phyloP scores from a whole-genome alignment of 1,140 invertebrate genomes.

The Lordiphosa mommai region DNA sequence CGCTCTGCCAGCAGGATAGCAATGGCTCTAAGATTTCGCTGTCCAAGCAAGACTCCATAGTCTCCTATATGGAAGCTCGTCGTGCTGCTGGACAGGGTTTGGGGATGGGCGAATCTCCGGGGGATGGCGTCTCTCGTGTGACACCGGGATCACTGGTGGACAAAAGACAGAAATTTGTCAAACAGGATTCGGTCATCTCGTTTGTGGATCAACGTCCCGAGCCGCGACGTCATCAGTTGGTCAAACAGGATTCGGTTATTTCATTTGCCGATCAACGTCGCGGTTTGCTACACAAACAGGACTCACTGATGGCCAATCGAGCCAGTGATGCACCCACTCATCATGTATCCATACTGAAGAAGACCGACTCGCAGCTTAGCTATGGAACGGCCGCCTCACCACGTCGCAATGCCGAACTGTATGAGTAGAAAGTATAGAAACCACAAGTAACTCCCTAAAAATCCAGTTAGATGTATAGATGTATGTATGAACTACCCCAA shows the following conservation, averaged over 20 bases:
- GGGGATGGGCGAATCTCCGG: slow-evolving; percentile 37
- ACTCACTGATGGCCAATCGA: slow-evolving; percentile 71
- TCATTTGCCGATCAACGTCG: slow-evolving; percentile 78
- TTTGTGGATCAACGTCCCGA: slow-evolving; percentile 78
- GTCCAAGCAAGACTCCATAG: slow-evolving; percentile 76
- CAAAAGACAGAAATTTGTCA: slow-evolving; percentile 75
- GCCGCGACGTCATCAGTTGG: slow-evolving; percentile 69
- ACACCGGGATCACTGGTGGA: slow-evolving; percentile 43
- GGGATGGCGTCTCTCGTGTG: slow-evolving; percentile 55
- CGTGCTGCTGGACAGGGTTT: slow-evolving; percentile 29
- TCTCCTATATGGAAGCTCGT: slow-evolving; percentile 75
- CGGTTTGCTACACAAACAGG: slow-evolving; percentile 70
- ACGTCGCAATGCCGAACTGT: slow-evolving; percentile 67
- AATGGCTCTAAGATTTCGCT: slow-evolving; percentile 73
- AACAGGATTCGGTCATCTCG: slow-evolving; percentile 78
- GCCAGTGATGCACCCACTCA: slow-evolving; percentile 67
- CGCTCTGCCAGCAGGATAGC: slow-evolving; percentile 77
- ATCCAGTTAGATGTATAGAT: too few relatives aligned
- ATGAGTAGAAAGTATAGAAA: slow-evolving; percentile 43
- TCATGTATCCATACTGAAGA: slow-evolving; percentile 78
- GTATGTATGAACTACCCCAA: too few relatives aligned
- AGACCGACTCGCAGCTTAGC: slow-evolving; percentile 75
- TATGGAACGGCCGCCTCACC: slow-evolving; percentile 55
- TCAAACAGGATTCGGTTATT: slow-evolving; percentile 78
- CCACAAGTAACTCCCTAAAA: slow-evolving; percentile 10